A percentile compares a stretch with the other conserved stretches of the same genome.
These are phyloP conservation scores for Aplysina aerophoba DNA, from an alignment of 37 sponge, comb jelly and placozoan species.

Conservation along the genomic window DNA sequence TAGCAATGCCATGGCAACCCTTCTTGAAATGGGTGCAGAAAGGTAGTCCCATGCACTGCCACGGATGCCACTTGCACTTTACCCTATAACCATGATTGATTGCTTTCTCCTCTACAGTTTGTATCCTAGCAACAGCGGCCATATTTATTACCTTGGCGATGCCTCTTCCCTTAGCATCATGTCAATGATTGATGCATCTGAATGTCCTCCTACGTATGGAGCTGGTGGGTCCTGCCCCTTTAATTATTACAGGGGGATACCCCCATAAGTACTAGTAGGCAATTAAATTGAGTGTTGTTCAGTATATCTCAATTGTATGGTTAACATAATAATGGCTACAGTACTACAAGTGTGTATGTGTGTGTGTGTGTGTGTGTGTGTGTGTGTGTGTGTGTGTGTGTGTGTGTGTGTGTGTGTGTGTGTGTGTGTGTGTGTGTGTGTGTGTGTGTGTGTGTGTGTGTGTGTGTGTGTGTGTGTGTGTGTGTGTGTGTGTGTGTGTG, in stretches of 20 bases:
- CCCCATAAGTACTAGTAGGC: too few relatives aligned
- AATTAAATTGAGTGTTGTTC: too few relatives aligned
- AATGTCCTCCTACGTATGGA: constrained; percentile 80
- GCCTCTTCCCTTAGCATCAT: constrained; percentile 37
- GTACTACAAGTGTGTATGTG: too few relatives aligned
- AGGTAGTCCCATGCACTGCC: constrained; percentile 1
- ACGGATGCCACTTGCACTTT: not conserved
- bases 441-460: too few relatives aligned
- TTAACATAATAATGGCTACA: too few relatives aligned
- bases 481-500: not conserved
- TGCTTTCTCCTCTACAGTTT: not conserved
- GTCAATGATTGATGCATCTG: constrained; percentile 71
- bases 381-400: too few relatives aligned
- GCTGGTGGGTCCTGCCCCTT: constrained; percentile 24
- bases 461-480: not conserved
- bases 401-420: too few relatives aligned
- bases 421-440: not conserved
- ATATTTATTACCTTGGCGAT: constrained; percentile 60
- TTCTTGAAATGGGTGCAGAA: constrained; percentile 35
- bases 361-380: not conserved
- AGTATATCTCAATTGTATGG: too few relatives aligned
- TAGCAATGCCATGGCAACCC: not conserved
- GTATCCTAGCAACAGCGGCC: constrained; percentile 40
- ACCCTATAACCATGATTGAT: not conserved
- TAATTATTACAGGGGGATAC: too few relatives aligned